Evolutionary conservation across 2,797 vertebrate genomes (phyloP).

Genomic region (Taenioides sp.): DNA sequence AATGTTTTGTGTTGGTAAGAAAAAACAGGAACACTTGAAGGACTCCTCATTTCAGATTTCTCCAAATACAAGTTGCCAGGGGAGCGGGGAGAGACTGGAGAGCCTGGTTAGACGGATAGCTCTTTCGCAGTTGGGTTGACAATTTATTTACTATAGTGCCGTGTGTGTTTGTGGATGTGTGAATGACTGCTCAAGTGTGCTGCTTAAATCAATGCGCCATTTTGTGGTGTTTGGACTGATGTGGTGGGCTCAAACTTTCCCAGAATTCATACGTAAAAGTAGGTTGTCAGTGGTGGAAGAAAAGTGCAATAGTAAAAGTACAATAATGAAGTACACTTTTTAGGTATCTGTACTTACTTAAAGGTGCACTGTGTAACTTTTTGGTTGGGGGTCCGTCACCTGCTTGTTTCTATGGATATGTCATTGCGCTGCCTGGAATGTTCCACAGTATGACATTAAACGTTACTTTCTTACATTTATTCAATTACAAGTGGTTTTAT

Average conservation of each 20-base stretch:
- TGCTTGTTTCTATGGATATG: too few relatives aligned
- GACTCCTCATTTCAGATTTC: neutral
- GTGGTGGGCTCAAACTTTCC: neutral
- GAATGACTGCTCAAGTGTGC: neutral
- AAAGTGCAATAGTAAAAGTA: too few relatives aligned
- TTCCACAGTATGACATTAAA: too few relatives aligned
- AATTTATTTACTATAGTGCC: constrained; percentile 2
- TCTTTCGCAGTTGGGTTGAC: neutral
- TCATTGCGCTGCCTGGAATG: too few relatives aligned
- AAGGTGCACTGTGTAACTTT: too few relatives aligned
- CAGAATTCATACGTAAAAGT: neutral
- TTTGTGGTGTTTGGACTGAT: constrained; percentile 1
- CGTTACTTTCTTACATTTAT: too few relatives aligned
- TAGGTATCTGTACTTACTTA: too few relatives aligned
- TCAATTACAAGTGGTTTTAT: too few relatives aligned
- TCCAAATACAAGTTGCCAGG: neutral
- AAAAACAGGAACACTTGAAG: constrained; percentile 3
- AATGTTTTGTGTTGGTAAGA: constrained; percentile 1
- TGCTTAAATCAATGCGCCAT: neutral
- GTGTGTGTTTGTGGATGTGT: neutral
- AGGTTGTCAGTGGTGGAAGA: neutral
- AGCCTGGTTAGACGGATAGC: neutral
- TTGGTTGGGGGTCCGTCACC: too few relatives aligned
- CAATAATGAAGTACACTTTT: too few relatives aligned
- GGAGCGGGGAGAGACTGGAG: neutral